phyloP scores from a whole-genome alignment of 2,888 invertebrate species.

The Mellilla xanthometata region DNA sequence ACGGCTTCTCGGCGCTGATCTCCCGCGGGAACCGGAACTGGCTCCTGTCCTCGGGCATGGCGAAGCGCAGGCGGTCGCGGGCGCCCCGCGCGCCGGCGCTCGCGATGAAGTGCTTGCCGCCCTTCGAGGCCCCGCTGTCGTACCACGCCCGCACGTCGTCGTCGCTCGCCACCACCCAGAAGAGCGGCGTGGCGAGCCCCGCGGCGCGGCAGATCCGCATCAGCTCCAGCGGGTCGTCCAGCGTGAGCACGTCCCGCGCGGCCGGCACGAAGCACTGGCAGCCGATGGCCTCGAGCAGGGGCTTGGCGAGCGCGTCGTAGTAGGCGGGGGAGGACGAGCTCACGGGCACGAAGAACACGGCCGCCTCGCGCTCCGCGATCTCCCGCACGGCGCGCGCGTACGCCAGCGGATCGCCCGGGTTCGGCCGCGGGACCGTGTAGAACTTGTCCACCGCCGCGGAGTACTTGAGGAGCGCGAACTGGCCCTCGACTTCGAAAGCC shows the following conservation, averaged over 20 bases:
- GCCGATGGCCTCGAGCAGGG: constrained; percentile 90
- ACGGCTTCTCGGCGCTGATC: constrained; percentile 88
- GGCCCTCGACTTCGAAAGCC: constrained; percentile 91
- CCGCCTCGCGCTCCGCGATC: constrained; percentile 89
- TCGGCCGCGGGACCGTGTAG: constrained; percentile 89
- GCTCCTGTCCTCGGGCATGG: constrained; percentile 84
- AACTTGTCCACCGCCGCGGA: constrained; percentile 91
- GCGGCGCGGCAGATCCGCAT: constrained; percentile 86
- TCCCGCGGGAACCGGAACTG: constrained; percentile 87
- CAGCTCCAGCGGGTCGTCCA: constrained; percentile 90
- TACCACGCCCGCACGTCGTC: constrained; percentile 88
- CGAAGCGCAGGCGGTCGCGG: constrained; percentile 86
- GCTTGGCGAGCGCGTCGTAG: constrained; percentile 91
- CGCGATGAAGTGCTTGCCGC: constrained; percentile 86
- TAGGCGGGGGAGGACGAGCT: constrained; percentile 90
- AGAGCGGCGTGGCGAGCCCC: constrained; percentile 86
- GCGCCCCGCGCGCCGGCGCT: constrained; percentile 90
- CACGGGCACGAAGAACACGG: constrained; percentile 90
- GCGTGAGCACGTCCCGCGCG: constrained; percentile 87
- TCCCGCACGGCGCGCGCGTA: constrained; percentile 89
- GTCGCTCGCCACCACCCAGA: constrained; percentile 85
- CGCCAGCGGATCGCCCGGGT: constrained; percentile 86
- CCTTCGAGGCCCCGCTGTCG: constrained; percentile 83
- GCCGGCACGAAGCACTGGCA: constrained; percentile 92
- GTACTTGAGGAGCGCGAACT: constrained; percentile 89